phyloP scores from a whole-genome alignment of 2,797 vertebrate genomes.

The Helicolenus hilgendorfi region DNA sequence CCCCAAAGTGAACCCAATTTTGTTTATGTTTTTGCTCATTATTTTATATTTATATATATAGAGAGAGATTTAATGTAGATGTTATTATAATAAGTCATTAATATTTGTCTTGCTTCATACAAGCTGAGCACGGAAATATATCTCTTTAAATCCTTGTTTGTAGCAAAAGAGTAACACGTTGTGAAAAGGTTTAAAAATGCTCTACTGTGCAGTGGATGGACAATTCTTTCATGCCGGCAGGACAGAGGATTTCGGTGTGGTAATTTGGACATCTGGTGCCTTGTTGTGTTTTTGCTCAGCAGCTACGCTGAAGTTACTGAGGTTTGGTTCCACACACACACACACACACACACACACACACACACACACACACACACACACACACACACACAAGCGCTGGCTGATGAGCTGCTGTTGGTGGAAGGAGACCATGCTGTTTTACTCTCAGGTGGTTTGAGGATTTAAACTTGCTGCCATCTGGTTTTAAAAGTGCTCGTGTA shows the following conservation, averaged over 20 bases:
- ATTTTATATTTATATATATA: not conserved
- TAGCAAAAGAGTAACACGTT: not conserved
- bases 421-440: slow-evolving; percentile 26
- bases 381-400: not conserved
- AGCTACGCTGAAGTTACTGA: not conserved
- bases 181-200: not conserved
- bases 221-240: not conserved
- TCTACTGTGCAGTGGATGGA: not conserved
- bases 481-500: slow-evolving; percentile 10
- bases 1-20: not conserved
- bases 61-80: not conserved
- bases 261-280: slow-evolving; percentile 26
- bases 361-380: slow-evolving; percentile 14
- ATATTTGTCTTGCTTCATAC: not conserved
- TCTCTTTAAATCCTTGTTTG: not conserved
- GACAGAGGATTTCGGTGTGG: not conserved
- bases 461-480: slow-evolving; percentile 30
- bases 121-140: not conserved
- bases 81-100: not conserved
- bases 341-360: slow-evolving; percentile 20
- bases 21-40: not conserved
- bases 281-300: slow-evolving; percentile 18
- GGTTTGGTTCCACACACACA: not conserved
- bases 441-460: slow-evolving; percentile 23
- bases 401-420: slow-evolving; percentile 8